Evolutionary conservation across 2,797 vertebrate genomes (phyloP), one percentile per base, ranked within the genome.

Genomic region (Melanotaenia maccullochi): DNA sequence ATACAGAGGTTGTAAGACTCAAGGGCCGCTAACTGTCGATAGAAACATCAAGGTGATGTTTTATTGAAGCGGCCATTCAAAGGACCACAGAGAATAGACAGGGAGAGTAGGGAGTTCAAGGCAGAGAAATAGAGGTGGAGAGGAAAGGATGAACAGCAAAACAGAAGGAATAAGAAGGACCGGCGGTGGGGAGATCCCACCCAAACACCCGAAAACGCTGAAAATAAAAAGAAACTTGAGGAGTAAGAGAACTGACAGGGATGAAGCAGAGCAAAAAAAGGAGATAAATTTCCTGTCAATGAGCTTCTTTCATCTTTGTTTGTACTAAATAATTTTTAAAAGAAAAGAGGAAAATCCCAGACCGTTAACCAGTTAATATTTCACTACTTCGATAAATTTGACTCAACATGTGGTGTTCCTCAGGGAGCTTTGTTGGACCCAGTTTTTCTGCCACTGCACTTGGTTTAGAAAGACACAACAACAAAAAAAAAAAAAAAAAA

Each of bases 11-110:
- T 70, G 84, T 33, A 54, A 77, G 70, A 84, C 82, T 77, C 56
- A 20, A 79, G 67, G 60, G 60, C 60, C 24, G 40, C 63, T 58
- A 65, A 73, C 61, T 52, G 8, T 75, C 68, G 66, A 73, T 51
- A 83, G 56, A 75, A 76, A 83, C 79, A 68, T 71, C 51, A 61
- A 75, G 76, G 51, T 62, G 56, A 56, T 63, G 74, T 72, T 81
- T 85, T 78, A 67, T 67, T 69, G 79, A 83, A 78, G 68, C 56
- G 30, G 54, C 51, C 54, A 75, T 71, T 76, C 67, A 65, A 75
- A 73, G 52, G 66, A 81, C 71, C 51, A 65, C 11, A 52, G 52
- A 75, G 59, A 68, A 40, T 49, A 11, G 51, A 59, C 14, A 18
- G 20, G 44, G 7, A 49, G 13, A 30, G 54, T 4, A 32, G 14